phyloP scores from a whole-genome alignment of 2,113 vertebrate genomes.

The Grallaria varia region DNA sequence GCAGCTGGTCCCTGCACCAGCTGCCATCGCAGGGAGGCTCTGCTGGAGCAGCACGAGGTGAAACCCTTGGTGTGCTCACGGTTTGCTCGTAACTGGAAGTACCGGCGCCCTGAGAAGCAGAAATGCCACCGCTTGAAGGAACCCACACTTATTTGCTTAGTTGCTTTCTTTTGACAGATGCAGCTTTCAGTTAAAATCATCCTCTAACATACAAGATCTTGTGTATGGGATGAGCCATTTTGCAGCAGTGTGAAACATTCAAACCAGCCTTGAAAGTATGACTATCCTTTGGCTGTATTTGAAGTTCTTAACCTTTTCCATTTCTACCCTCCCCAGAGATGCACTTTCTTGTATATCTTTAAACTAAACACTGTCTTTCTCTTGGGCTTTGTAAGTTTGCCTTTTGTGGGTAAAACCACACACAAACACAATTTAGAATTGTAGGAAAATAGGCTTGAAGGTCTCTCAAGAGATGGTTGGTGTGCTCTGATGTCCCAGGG shows the following conservation, averaged over 20 bases:
- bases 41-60: neutral
- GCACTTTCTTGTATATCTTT: neutral
- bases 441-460: neutral
- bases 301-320: slow-evolving; percentile 16
- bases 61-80: neutral
- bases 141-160: neutral
- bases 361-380: neutral
- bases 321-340: neutral
- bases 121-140: neutral
- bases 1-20: neutral
- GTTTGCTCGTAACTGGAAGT: neutral
- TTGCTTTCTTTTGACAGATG: neutral
- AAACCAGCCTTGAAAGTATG: neutral
- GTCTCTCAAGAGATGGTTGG: neutral
- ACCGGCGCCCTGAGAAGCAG: neutral
- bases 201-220: neutral
- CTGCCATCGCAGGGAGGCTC: neutral
- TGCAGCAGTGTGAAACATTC: neutral
- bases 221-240: neutral
- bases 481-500: neutral
- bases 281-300: neutral
- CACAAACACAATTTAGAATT: neutral
- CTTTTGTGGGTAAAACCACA: neutral
- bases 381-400: slow-evolving; percentile 5
- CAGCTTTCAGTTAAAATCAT: neutral